Evolutionary conservation across 2,797 vertebrate genomes (phyloP).

Genomic region (Mormyrops attenuatus): DNA sequence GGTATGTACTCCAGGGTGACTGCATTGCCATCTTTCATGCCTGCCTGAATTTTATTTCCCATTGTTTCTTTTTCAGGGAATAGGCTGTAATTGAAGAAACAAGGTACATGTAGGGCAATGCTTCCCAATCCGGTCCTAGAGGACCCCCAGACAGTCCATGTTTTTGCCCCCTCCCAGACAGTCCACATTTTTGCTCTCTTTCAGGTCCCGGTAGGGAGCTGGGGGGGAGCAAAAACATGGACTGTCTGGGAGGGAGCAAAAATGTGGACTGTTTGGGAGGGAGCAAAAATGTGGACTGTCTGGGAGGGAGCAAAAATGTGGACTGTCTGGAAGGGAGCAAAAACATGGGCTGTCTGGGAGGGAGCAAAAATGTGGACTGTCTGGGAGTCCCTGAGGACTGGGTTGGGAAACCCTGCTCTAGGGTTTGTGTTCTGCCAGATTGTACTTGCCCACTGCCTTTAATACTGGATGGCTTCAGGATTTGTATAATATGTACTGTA

Average conservation of each 20-base stretch:
- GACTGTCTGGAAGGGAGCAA: neutral
- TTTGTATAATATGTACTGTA: constrained; percentile 12
- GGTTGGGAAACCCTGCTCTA: neutral
- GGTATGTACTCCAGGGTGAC: constrained; percentile 43
- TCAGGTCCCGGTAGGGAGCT: neutral
- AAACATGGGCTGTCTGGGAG: neutral
- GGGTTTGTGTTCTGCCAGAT: constrained; percentile 36
- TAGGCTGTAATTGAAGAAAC: constrained; percentile 40
- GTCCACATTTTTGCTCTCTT: neutral
- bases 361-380: neutral
- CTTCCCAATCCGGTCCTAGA: neutral
- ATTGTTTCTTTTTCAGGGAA: constrained; percentile 32
- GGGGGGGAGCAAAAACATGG: neutral
- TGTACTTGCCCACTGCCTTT: constrained; percentile 35
- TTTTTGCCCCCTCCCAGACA: too few relatives aligned
- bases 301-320: too few relatives aligned
- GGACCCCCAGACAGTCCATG: neutral
- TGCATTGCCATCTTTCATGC: constrained; percentile 15
- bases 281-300: too few relatives aligned
- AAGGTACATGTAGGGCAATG: constrained; percentile 38
- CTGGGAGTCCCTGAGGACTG: neutral
- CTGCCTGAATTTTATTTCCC: constrained; percentile 36
- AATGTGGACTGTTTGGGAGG: too few relatives aligned
- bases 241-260: too few relatives aligned
- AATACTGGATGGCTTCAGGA: constrained; percentile 33